A percentile compares a stretch with the other conserved stretches of the same genome.
phyloP scores from a whole-genome alignment of 1,140 invertebrate genomes.

The Rhopalosiphum padi region DNA sequence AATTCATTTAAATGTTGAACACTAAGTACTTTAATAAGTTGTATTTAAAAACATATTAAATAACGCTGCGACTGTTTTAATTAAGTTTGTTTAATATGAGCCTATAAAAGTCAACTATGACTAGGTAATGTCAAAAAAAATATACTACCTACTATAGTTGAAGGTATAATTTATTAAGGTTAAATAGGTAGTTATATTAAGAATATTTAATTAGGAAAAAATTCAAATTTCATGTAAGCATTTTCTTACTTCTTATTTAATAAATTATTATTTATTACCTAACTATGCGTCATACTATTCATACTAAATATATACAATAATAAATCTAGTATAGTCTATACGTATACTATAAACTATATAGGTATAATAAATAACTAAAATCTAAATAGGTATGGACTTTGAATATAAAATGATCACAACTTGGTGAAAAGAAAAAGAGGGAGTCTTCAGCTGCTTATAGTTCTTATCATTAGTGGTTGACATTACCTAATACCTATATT shows the following conservation, averaged over 20 bases:
- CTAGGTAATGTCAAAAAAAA: neutral
- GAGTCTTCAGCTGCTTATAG: neutral
- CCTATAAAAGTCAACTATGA: neutral
- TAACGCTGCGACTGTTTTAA: neutral
- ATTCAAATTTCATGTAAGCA: neutral
- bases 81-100: neutral
- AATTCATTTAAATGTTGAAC: slow-evolving; percentile 15
- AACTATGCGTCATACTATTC: neutral
- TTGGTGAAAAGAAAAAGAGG: neutral
- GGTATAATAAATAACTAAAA: neutral
- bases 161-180: neutral
- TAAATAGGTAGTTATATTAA: neutral
- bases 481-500: neutral
- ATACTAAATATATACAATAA: no score
- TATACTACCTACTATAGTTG: neutral
- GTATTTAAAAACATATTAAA: neutral
- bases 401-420: neutral
- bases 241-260: neutral
- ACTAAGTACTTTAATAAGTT: no score
- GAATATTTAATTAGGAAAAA: neutral
- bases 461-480: neutral
- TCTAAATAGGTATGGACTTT: neutral
- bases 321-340: no score
- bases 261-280: neutral
- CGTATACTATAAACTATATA: no score